Conservation (phyloP, 1,140 invertebrate genomes). For the Drosophila repleta region DNA sequence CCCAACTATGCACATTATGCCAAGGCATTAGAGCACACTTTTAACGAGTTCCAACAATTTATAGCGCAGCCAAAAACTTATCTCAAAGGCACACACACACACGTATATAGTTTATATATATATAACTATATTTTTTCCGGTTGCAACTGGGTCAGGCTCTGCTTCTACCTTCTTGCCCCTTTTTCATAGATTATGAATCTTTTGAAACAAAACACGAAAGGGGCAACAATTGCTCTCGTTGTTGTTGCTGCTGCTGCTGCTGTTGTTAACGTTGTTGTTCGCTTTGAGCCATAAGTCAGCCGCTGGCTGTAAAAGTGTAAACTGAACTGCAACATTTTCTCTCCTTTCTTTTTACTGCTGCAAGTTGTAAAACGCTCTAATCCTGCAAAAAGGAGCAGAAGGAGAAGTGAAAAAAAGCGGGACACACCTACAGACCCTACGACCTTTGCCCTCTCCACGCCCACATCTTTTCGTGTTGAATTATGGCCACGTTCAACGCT, state of each 20-base stretch:
- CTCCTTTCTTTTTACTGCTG: background rate
- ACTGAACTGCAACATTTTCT: conserved; percentile 20
- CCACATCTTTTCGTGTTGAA: conserved; percentile 46
- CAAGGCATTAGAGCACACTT: background rate
- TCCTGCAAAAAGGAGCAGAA: background rate
- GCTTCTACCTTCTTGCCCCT: conserved; percentile 50
- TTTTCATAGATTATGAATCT: conserved; percentile 30
- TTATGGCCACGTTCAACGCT: conserved; percentile 55
- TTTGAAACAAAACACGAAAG: conserved; percentile 35
- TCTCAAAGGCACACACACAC: background rate
- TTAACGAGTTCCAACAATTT: background rate
- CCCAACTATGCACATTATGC: background rate
- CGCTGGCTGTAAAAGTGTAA: conserved; percentile 41
- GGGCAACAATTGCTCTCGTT: conserved; percentile 18
- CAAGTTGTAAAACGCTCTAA: conserved; percentile 16
- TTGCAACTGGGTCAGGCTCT: conserved; percentile 53
- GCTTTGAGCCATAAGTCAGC: conserved; percentile 33
- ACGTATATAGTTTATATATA: background rate
- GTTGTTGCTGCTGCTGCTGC: background rate
- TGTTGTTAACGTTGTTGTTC: background rate
- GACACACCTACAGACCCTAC: background rate
- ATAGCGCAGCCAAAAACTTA: background rate
- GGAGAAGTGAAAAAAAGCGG: no score
- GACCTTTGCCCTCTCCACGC: background rate
- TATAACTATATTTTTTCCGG: conserved; percentile 8